Conservation (phyloP, 2,797 vertebrate species). For the Antennarius maculatus region DNA sequence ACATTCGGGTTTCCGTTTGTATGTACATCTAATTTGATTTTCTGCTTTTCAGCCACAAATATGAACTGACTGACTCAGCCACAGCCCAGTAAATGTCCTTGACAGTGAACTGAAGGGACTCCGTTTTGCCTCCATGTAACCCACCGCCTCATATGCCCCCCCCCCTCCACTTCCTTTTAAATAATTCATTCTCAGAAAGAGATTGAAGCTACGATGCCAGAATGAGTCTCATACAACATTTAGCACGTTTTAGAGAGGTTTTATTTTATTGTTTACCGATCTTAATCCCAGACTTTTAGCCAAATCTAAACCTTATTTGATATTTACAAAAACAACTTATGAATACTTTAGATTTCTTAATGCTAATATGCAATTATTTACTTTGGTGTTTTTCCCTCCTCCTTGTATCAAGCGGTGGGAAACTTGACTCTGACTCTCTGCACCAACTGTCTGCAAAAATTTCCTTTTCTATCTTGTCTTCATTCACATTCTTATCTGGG, state of each 20-base stretch:
- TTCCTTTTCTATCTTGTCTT: too few species aligned
- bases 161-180: conserved; percentile 24
- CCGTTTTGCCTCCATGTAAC: conserved; percentile 47
- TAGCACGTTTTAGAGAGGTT: conserved; percentile 2
- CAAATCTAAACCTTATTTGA: neutral
- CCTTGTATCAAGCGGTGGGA: neutral
- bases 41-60: conserved; percentile 29
- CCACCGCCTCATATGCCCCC: conserved; percentile 23
- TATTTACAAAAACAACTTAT: too few species aligned
- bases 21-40: conserved; percentile 29
- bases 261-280: neutral
- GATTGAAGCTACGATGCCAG: conserved; percentile 12
- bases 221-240: conserved; percentile 7
- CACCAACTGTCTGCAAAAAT: too few species aligned
- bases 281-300: neutral
- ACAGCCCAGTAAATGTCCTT: conserved; percentile 31
- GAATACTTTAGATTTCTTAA: too few species aligned
- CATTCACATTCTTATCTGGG: too few species aligned
- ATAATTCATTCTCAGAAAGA: conserved; percentile 50
- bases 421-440: too few species aligned
- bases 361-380: too few species aligned
- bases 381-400: too few species aligned
- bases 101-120: conserved; percentile 43
- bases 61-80: conserved; percentile 30
- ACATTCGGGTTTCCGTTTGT: conserved; percentile 26